Base-by-base conservation (phyloP, 2,888 invertebrate species). In the Drosophila rellima region DNA sequence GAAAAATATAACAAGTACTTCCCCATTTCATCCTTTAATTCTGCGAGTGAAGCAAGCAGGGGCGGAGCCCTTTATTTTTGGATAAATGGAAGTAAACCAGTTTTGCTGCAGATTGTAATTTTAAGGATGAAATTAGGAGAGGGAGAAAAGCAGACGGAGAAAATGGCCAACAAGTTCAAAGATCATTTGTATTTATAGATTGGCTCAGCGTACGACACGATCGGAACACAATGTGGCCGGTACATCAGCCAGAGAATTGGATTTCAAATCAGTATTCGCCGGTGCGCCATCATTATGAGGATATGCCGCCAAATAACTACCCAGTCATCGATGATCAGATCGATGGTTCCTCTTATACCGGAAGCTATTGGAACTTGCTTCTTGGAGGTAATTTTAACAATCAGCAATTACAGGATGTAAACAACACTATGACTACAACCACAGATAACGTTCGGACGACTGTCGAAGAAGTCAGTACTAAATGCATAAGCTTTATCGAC, bases 201-300 rank as follows among this genome's bases (percentile, higher is more conserved):
- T 96, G 96, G 96, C 92, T 95, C 63, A 95, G 96, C 84, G 95
- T 96, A 5, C 93, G 96, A 60, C 96, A 96, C 82, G 95, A 96
- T 72, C 94, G 96, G 48, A 95, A 96, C 90, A 95, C 96, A 71
- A 94, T 94, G 82, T 96, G 96, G 94, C 96, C 96, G 0, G 94
- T 96, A 39, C 94, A 96, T 77, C 94, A 95, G 69, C 95, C 95
- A 60, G 94, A 95, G 89, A 93, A 94, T 64, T 94, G 94, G 93
- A 91, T 94, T 54, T 92, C 94, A 20, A 90, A 86, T 61, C 90
- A 90, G 65, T 90, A 91, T 33, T 90, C 93, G 1, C 93, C 93
- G 17, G 93, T 94, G 26, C 90, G 92, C 15, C 92, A 93, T 85
- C 92, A 91, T 37, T 92, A 91, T 47, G 92, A 92, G 64, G 91